Evolutionary conservation across 2,113 vertebrate species (phyloP).

Genomic region (Bombycilla garrulus): DNA sequence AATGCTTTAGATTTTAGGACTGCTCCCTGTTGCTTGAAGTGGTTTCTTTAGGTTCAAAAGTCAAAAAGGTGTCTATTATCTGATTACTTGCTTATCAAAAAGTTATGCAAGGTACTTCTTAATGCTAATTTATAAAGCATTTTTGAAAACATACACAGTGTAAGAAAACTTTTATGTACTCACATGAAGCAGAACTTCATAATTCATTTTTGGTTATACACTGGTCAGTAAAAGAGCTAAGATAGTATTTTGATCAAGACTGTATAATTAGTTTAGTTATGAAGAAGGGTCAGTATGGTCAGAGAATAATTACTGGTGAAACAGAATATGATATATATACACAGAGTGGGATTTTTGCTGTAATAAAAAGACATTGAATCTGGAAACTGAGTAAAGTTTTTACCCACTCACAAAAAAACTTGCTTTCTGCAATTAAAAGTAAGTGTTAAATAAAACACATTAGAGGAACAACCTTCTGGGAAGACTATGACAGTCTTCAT

Average conservation of each 20-base stretch:
- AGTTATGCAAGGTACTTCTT: not conserved
- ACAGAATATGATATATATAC: not conserved
- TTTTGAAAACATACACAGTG: not conserved
- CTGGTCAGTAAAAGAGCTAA: not conserved
- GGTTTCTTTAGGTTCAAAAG: not conserved
- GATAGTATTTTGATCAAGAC: not conserved
- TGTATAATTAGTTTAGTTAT: not conserved
- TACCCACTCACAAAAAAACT: accelerated
- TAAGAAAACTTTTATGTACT: not conserved
- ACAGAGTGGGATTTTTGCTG: not conserved
- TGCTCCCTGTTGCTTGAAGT: not conserved
- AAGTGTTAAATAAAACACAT: not conserved
- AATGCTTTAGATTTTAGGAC: not conserved
- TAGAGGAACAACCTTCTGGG: not conserved
- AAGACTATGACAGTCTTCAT: not conserved
- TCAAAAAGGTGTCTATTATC: not conserved
- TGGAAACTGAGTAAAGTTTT: not conserved
- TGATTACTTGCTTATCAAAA: not conserved
- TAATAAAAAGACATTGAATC: not conserved
- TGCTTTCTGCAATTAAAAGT: not conserved
- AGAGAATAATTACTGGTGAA: not conserved
- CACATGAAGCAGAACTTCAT: not conserved
- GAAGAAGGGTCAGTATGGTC: not conserved
- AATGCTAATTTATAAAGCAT: not conserved
- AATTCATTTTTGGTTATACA: not conserved